Percentiles rank a stretch among this genome's conserved stretches.
Evolutionary conservation across 2,113 vertebrate genomes (phyloP).

Genomic region (Mionectes macconnelli): DNA sequence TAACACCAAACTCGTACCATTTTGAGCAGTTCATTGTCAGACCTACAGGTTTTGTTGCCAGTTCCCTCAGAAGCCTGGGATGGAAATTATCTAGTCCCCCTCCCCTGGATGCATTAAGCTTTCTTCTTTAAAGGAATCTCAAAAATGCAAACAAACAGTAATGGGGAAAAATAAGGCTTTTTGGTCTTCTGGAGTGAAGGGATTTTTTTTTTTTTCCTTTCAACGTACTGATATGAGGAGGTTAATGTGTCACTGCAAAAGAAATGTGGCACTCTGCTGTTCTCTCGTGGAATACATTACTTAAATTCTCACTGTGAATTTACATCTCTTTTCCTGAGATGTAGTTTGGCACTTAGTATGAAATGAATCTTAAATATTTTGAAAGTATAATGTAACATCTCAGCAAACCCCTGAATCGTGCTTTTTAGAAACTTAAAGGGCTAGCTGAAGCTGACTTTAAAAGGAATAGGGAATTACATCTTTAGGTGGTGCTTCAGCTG

Average conservation of each 20-base stretch:
- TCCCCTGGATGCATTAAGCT: not conserved
- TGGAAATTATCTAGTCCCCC: not conserved
- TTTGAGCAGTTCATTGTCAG: not conserved
- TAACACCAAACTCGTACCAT: accelerated
- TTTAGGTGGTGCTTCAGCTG: not conserved
- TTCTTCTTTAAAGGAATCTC: conserved; percentile 25
- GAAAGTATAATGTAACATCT: conserved; percentile 58
- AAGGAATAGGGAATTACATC: not conserved
- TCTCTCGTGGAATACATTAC: conserved; percentile 59
- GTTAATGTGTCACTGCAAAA: conserved; percentile 63
- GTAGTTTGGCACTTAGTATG: conserved; percentile 40
- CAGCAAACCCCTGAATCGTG: not conserved
- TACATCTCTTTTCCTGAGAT: conserved; percentile 47
- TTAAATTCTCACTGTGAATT: conserved; percentile 55
- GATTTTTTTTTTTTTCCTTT: conserved; percentile 40
- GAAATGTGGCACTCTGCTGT: conserved; percentile 47
- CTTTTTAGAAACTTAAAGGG: conserved; percentile 12
- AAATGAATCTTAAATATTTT: conserved; percentile 70
- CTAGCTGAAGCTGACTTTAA: not conserved
- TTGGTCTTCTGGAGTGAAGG: not conserved
- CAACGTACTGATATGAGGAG: conserved; percentile 31
- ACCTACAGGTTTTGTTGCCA: not conserved
- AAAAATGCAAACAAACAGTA: conserved; percentile 41
- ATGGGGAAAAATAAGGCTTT: not conserved
- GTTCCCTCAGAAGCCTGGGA: not conserved